phyloP scores from a whole-genome alignment of 2,113 vertebrate genomes.

The Paradoxurus hermaphroditus region DNA sequence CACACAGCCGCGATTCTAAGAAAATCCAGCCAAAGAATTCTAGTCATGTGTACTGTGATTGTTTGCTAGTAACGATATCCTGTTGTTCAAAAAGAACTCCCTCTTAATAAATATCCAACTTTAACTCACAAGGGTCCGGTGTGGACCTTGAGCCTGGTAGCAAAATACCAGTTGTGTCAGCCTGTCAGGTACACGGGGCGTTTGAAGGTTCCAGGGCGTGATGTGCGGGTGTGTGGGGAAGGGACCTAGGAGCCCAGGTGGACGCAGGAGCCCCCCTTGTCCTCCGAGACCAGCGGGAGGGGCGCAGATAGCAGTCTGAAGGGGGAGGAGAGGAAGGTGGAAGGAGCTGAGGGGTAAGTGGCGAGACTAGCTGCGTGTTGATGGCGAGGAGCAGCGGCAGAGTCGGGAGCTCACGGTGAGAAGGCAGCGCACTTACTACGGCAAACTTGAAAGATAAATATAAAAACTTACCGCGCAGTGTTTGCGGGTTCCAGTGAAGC shows the following conservation, averaged over 20 bases:
- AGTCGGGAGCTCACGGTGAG: background rate
- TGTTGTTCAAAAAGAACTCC: background rate
- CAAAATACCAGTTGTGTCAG: background rate
- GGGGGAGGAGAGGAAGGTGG: background rate
- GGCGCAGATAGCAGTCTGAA: background rate
- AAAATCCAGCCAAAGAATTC: background rate
- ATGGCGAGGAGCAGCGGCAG: background rate
- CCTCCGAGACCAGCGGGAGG: background rate
- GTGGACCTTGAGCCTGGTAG: background rate
- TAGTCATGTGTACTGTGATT: background rate
- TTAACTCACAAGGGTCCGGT: background rate
- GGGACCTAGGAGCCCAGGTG: background rate
- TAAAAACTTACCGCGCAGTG: background rate
- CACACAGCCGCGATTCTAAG: background rate
- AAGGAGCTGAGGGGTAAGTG: background rate
- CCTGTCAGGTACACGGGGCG: background rate
- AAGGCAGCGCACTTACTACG: background rate
- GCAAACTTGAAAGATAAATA: background rate
- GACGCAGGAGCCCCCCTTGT: background rate
- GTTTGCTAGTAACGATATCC: background rate
- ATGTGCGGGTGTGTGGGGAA: background rate
- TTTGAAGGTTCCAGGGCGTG: background rate
- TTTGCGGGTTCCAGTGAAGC: background rate
- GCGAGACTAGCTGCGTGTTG: background rate
- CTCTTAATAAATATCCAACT: background rate